These are phyloP conservation scores for Agrochola lota DNA, from an alignment of 2,888 invertebrate genomes.

Conservation along the genomic window DNA sequence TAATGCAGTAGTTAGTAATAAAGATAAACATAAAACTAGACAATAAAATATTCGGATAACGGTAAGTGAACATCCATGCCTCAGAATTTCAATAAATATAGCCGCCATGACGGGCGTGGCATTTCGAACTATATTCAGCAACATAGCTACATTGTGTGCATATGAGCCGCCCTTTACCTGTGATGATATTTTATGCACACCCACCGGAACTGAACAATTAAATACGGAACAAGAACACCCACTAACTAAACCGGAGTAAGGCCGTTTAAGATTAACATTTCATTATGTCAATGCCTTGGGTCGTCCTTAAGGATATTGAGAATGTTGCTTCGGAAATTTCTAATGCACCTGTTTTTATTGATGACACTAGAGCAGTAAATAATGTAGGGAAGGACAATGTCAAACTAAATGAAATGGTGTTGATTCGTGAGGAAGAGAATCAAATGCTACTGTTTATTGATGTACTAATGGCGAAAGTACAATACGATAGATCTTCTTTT, in stretches of 20 bases:
- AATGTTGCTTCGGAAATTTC: slow-evolving; percentile 31
- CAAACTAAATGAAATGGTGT: not conserved
- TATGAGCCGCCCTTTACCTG: slow-evolving; percentile 78
- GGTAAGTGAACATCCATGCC: slow-evolving; percentile 47
- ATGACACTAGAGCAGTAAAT: not conserved
- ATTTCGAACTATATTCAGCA: slow-evolving; percentile 68
- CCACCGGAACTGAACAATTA: slow-evolving; percentile 81
- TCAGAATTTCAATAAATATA: slow-evolving; percentile 38
- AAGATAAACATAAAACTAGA: slow-evolving; percentile 39
- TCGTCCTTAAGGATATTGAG: slow-evolving; percentile 62
- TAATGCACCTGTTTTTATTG: not conserved
- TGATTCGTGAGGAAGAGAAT: not conserved
- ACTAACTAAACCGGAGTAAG: slow-evolving; percentile 82
- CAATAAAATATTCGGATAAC: slow-evolving; percentile 54
- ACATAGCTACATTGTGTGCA: slow-evolving; percentile 79
- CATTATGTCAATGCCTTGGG: slow-evolving; percentile 69
- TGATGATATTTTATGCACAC: slow-evolving; percentile 76
- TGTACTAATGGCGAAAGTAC: slow-evolving; percentile 3
- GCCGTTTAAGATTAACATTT: slow-evolving; percentile 80
- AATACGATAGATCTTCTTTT: slow-evolving; percentile 28
- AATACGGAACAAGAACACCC: slow-evolving; percentile 78
- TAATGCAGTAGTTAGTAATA: slow-evolving; percentile 36
- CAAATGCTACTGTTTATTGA: slow-evolving; percentile 19
- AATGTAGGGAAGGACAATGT: not conserved
- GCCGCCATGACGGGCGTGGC: slow-evolving; percentile 70